These are phyloP conservation scores for Urechis unicinctus DNA, from an alignment of 2,888 invertebrate genomes.

Conservation along the genomic window DNA sequence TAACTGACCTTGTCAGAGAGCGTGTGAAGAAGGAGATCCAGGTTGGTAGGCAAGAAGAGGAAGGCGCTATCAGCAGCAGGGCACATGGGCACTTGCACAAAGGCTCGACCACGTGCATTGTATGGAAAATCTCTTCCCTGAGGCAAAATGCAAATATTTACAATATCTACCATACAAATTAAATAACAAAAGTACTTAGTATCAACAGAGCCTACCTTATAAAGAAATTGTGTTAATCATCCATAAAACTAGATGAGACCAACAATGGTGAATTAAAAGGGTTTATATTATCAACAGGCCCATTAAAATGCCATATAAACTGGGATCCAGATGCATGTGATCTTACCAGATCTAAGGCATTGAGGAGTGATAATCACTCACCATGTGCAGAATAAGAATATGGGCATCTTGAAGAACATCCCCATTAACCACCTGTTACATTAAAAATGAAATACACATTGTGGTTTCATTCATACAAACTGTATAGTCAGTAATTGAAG, in stretches of 20 bases:
- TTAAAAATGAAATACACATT: neutral
- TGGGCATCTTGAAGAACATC: constrained; percentile 45
- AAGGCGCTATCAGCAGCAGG: constrained; percentile 19
- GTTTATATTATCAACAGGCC: too few species aligned
- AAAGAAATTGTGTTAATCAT: too few species aligned
- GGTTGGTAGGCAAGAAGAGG: constrained; percentile 33
- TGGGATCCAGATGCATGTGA: too few species aligned
- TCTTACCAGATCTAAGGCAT: neutral
- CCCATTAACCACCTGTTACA: constrained; percentile 41
- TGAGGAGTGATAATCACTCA: constrained; percentile 28
- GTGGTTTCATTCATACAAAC: neutral
- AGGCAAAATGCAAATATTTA: constrained; percentile 1
- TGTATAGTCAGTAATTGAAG: neutral
- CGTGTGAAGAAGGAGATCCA: constrained; percentile 36
- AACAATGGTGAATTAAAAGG: too few species aligned
- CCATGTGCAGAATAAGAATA: constrained; percentile 51
- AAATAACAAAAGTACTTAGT: too few species aligned
- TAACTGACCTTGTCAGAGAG: constrained; percentile 35
- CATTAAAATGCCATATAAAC: too few species aligned
- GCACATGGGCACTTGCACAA: constrained; percentile 33
- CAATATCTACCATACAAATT: too few species aligned
- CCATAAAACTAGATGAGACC: too few species aligned
- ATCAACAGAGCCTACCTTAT: too few species aligned
- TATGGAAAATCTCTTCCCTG: constrained; percentile 42
- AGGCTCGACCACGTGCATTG: constrained; percentile 41